Percentiles rank a stretch among this genome's conserved stretches.
Conservation (phyloP, 2,113 vertebrate genomes). For the Entosphenus tridentatus region DNA sequence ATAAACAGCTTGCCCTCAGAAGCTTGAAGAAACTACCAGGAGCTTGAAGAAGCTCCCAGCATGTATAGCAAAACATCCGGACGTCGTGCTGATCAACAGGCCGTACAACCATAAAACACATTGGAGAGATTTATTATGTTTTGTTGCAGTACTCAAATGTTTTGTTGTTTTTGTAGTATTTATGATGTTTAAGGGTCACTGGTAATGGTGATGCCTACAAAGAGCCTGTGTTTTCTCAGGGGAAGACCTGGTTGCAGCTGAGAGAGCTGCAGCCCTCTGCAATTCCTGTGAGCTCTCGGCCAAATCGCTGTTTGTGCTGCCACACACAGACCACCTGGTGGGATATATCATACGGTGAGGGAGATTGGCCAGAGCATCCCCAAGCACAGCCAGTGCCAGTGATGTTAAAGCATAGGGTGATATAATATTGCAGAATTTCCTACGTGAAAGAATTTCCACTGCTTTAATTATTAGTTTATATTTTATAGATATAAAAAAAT, state of each 20-base stretch:
- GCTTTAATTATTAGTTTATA: background rate
- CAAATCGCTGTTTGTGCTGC: slow-evolving; percentile 81
- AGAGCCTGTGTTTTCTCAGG: slow-evolving; percentile 21
- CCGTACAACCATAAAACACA: no score
- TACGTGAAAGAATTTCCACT: background rate
- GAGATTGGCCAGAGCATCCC: background rate
- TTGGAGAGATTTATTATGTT: no score
- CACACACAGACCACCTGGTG: slow-evolving; percentile 88
- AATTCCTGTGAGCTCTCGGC: slow-evolving; percentile 78
- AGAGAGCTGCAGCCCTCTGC: slow-evolving; percentile 66
- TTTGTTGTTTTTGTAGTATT: no score
- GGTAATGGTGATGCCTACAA: no score
- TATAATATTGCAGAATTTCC: background rate
- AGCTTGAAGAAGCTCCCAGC: no score
- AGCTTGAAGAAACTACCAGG: no score
- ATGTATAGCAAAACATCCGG: no score
- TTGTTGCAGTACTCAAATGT: no score
- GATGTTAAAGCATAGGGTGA: background rate
- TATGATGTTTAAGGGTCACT: no score
- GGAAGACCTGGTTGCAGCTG: slow-evolving; percentile 78
- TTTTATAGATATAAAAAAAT: background rate
- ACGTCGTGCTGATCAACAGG: no score
- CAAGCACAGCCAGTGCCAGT: no score
- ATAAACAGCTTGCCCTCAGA: no score
- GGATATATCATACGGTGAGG: slow-evolving; percentile 89